Conservation (phyloP, 2,797 vertebrate genomes). For the Gastrophryne carolinensis region DNA sequence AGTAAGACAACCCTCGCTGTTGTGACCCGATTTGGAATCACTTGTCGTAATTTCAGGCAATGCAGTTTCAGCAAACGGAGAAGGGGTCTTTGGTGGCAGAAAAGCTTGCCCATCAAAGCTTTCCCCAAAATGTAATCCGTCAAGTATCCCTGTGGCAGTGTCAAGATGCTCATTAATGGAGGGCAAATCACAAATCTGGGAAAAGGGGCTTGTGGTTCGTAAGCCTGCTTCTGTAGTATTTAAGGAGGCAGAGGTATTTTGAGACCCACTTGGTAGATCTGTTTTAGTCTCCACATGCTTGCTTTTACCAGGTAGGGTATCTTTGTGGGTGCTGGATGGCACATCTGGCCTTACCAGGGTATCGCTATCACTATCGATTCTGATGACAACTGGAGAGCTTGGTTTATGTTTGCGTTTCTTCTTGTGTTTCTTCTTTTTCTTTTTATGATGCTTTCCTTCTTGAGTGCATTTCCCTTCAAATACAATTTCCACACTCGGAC, state of each 20-base stretch:
- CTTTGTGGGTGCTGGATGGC: conserved; percentile 45
- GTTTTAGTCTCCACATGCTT: conserved; percentile 42
- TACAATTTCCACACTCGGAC: conserved; percentile 81
- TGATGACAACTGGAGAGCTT: conserved; percentile 68
- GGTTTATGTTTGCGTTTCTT: conserved; percentile 80
- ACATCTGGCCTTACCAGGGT: conserved; percentile 52
- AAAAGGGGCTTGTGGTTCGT: conserved; percentile 51
- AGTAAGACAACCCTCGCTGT: conserved; percentile 56
- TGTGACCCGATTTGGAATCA: conserved; percentile 55
- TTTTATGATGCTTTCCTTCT: conserved; percentile 73
- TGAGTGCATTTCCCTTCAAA: conserved; percentile 74
- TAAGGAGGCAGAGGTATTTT: conserved; percentile 53
- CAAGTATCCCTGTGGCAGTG: conserved; percentile 45
- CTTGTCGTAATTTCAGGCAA: conserved; percentile 54
- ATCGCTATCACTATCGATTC: conserved; percentile 77
- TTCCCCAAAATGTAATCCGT: conserved; percentile 41
- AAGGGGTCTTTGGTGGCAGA: conserved; percentile 37
- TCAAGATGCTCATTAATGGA: conserved; percentile 38
- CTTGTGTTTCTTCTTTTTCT: conserved; percentile 91
- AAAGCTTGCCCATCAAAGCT: conserved; percentile 48
- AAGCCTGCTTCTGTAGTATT: background rate
- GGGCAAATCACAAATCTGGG: conserved; percentile 43
- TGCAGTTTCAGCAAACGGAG: conserved; percentile 46
- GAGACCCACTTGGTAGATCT: conserved; percentile 48
- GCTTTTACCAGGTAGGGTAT: conserved; percentile 36